phyloP scores from a whole-genome alignment of 2,888 invertebrate genomes.

The Limnephilus auricula region DNA sequence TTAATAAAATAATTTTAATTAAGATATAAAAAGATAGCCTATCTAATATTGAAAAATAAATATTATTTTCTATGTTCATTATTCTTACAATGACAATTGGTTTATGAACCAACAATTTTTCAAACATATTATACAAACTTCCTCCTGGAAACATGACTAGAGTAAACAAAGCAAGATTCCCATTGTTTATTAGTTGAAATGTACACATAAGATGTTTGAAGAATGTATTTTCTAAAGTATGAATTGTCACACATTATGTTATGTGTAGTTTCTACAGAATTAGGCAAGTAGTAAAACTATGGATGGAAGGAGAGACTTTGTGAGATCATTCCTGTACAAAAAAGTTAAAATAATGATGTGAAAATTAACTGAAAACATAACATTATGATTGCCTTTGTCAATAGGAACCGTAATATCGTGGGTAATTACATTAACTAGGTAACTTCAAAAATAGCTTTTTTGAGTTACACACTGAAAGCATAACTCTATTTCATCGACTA shows the following conservation, averaged over 20 bases:
- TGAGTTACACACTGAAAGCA: too few relatives aligned
- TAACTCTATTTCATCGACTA: too few relatives aligned
- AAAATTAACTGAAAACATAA: too few relatives aligned
- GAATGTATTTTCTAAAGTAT: not conserved
- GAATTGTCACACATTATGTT: not conserved
- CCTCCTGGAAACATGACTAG: not conserved
- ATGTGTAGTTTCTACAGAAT: not conserved
- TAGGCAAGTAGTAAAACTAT: not conserved
- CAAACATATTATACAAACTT: not conserved
- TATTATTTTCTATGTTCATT: not conserved
- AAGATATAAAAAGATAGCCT: not conserved
- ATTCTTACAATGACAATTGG: not conserved
- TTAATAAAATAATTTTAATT: not conserved
- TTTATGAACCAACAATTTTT: not conserved
- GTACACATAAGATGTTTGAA: not conserved
- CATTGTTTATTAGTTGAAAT: not conserved
- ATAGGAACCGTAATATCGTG: too few relatives aligned
- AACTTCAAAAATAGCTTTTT: too few relatives aligned
- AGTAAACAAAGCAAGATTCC: not conserved
- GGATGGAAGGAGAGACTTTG: not conserved
- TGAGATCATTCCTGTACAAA: not conserved
- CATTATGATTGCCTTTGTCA: not conserved
- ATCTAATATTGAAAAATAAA: not conserved
- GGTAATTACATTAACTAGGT: too few relatives aligned
- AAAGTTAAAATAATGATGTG: not conserved